These are phyloP conservation scores for Diplolepis rosae DNA, from an alignment of 2,888 invertebrate species.

Conservation along the genomic window DNA sequence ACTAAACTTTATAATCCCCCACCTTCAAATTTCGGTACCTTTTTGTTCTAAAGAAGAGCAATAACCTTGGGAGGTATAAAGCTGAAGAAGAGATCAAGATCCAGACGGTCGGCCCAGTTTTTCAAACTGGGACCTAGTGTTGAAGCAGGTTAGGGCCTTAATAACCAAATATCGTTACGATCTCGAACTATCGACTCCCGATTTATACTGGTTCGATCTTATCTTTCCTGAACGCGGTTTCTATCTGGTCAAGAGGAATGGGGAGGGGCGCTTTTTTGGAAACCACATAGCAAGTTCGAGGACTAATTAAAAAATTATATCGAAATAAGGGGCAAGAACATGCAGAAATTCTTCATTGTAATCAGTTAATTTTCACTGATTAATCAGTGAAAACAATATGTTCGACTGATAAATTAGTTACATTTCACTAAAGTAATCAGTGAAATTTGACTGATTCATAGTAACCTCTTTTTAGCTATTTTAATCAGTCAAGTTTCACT, in stretches of 20 bases:
- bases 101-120: constrained; percentile 5
- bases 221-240: constrained; percentile 24
- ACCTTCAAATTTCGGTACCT: neutral
- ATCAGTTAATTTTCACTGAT: too few species aligned
- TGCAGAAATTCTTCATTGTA: too few species aligned
- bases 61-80: constrained; percentile 2
- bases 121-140: neutral
- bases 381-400: too few species aligned
- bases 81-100: constrained; percentile 16
- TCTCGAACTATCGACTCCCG: neutral
- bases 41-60: neutral
- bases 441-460: too few species aligned
- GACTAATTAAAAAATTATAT: constrained; percentile 15
- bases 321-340: neutral
- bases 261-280: neutral
- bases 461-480: too few species aligned
- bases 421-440: too few species aligned
- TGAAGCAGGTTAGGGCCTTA: constrained; percentile 14
- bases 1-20: constrained; percentile 12
- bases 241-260: neutral
- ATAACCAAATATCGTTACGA: constrained; percentile 1
- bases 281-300: neutral
- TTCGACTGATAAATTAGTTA: too few species aligned
- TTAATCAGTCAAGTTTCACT: too few species aligned
- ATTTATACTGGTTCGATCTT: constrained; percentile 26